These are phyloP conservation scores for Epinephelus fuscoguttatus DNA, from an alignment of 2,113 vertebrate genomes.

Conservation along the genomic window DNA sequence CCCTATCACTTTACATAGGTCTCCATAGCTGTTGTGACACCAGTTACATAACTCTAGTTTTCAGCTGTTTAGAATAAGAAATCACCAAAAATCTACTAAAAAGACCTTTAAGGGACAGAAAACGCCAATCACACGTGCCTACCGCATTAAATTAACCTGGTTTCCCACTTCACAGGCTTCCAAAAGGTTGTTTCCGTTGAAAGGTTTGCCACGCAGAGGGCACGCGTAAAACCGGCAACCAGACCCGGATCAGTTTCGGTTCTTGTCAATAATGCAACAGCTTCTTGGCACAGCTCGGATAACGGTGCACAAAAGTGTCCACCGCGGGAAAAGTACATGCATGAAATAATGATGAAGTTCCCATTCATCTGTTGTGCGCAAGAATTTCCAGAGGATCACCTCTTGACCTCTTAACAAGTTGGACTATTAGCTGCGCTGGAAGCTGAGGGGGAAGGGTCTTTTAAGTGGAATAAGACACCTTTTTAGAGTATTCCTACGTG, in stretches of 20 bases:
- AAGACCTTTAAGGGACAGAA: neutral
- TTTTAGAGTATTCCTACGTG: neutral
- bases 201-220: conserved; percentile 18
- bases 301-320: conserved; percentile 68
- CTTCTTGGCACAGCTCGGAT: conserved; percentile 73
- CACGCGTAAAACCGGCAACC: conserved; percentile 67
- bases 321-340: conserved; percentile 61
- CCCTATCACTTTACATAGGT: conserved; percentile 60
- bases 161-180: conserved; percentile 49
- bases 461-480: conserved; percentile 25
- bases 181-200: conserved; percentile 60
- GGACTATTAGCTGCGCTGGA: conserved; percentile 38
- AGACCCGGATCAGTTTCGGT: conserved; percentile 70
- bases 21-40: conserved; percentile 15
- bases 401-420: conserved; percentile 72
- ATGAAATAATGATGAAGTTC: conserved; percentile 81
- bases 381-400: conserved; percentile 84
- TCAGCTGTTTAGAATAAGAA: neutral
- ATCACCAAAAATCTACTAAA: neutral
- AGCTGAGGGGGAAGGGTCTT: neutral
- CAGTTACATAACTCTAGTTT: conserved; percentile 48
- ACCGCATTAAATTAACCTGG: conserved; percentile 35
- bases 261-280: conserved; percentile 73
- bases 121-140: neutral
- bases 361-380: conserved; percentile 78